Evolutionary conservation across 64 coral and sea anemone genomes (phyloP).

Genomic region (Montipora cactus): DNA sequence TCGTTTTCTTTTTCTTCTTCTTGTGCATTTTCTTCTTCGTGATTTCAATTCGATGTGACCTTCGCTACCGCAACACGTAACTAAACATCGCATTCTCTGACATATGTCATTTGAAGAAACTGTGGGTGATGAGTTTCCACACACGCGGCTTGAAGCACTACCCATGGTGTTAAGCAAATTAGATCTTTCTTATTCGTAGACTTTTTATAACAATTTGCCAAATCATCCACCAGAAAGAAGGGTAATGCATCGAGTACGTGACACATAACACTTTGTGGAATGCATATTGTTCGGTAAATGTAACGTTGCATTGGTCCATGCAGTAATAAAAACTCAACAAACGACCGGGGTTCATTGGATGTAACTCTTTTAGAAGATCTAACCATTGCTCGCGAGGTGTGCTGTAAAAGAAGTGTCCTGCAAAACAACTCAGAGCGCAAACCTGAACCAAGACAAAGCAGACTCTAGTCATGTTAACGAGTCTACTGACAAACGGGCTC

Average conservation of each 20-base stretch:
- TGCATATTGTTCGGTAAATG: too few species aligned
- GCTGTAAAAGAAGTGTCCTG: not conserved
- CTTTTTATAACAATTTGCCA: not conserved
- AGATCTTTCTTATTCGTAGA: not conserved
- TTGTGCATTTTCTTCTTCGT: not conserved
- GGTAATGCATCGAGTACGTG: too few species aligned
- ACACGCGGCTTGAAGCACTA: too few species aligned
- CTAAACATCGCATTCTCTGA: not conserved
- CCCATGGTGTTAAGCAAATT: too few species aligned
- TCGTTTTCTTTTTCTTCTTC: not conserved
- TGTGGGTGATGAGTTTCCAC: not conserved
- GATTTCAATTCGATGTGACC: not conserved
- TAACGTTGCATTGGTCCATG: too few species aligned
- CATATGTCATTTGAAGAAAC: not conserved
- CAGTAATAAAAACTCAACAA: too few species aligned
- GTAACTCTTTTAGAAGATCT: not conserved
- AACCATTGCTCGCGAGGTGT: not conserved
- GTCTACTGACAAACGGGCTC: too few species aligned
- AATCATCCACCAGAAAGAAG: too few species aligned
- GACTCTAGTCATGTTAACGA: not conserved
- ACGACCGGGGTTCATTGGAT: too few species aligned
- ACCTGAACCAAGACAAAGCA: not conserved
- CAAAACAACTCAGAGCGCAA: not conserved
- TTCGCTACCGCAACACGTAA: slow-evolving; percentile 7
- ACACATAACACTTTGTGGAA: too few species aligned